A percentile compares a stretch with the other conserved stretches of the same genome.
Evolutionary conservation across 2,888 invertebrate species (phyloP).

Genomic region (Euzetes globulus): DNA sequence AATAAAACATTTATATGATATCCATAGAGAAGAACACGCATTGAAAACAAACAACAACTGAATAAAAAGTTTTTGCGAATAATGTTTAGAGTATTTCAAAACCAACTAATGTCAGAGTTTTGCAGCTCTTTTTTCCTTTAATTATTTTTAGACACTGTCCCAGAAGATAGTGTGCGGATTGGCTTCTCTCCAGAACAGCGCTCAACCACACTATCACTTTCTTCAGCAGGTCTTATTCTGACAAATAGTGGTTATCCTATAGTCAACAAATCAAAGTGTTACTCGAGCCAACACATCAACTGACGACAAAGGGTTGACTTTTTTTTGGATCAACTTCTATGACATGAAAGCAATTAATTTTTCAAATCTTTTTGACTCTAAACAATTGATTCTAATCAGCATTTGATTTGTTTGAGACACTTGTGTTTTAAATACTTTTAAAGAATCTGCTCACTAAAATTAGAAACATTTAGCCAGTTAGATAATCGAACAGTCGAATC

Average conservation of each 20-base stretch:
- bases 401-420: too few species aligned
- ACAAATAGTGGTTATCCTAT: slow-evolving; percentile 18
- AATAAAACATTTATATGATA: neutral
- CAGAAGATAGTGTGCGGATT: neutral
- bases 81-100: neutral
- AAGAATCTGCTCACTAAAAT: too few species aligned
- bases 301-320: too few species aligned
- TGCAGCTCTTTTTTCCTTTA: neutral
- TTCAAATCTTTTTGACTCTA: too few species aligned
- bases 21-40: neutral
- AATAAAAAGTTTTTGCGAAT: neutral
- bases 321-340: too few species aligned
- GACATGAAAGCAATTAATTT: too few species aligned
- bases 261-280: neutral
- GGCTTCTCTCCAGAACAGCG: neutral
- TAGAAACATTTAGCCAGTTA: too few species aligned
- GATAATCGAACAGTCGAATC: too few species aligned
- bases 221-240: neutral
- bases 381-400: too few species aligned
- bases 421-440: too few species aligned
- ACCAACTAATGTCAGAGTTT: neutral
- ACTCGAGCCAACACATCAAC: neutral
- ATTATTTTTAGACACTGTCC: slow-evolving; percentile 21
- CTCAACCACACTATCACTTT: neutral
- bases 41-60: neutral